phyloP scores from a whole-genome alignment of 2,888 invertebrate species.

The Amaurobius ferox region DNA sequence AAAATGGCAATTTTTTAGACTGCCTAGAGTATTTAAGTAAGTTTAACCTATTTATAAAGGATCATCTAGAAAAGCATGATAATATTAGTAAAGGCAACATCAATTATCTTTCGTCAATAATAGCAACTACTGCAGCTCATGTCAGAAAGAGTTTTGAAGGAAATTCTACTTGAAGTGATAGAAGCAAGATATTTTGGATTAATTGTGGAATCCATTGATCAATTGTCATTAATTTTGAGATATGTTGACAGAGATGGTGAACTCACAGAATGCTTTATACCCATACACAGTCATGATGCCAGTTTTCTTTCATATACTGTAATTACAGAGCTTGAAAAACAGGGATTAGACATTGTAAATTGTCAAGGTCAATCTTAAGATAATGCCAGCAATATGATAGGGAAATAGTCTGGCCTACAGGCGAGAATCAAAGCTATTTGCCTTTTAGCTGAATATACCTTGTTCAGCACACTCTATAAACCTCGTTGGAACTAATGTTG shows the following conservation, averaged over 20 bases:
- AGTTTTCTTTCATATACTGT: not conserved
- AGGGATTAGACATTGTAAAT: not conserved
- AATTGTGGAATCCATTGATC: conserved; percentile 1
- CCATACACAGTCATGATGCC: not conserved
- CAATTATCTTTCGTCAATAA: not conserved
- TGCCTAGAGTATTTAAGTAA: not conserved
- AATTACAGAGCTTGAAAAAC: not conserved
- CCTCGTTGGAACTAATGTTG: conserved; percentile 4
- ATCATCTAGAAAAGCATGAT: not conserved
- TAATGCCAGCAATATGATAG: conserved; percentile 8
- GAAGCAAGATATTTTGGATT: conserved; percentile 13
- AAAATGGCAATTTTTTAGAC: conserved; percentile 5
- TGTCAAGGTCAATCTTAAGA: conserved; percentile 14
- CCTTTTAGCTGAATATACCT: conserved; percentile 3
- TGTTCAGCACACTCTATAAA: conserved; percentile 13
- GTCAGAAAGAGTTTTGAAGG: not conserved
- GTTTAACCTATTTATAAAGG: not conserved
- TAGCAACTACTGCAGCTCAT: not conserved
- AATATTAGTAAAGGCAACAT: not conserved
- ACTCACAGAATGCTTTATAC: not conserved
- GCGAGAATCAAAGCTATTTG: not conserved
- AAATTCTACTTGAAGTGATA: not conserved
- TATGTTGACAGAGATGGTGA: not conserved
- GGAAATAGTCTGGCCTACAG: conserved; percentile 7
- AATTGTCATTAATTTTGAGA: not conserved